These are phyloP conservation scores for Drosophila acutilabella DNA, from an alignment of 2,888 invertebrate species.

Conservation along the genomic window DNA sequence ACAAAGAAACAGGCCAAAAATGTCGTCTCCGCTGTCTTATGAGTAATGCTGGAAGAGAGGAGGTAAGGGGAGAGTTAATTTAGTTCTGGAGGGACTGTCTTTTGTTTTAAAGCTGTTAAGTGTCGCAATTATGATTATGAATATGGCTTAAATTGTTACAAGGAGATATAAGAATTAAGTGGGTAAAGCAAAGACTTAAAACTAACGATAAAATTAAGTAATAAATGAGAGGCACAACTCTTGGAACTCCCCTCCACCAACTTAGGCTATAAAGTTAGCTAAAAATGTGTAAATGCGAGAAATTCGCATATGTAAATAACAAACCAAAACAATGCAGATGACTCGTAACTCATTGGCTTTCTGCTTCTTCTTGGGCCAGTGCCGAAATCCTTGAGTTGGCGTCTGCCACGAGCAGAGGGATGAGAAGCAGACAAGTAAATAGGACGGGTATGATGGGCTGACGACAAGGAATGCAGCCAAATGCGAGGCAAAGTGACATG, in stretches of 20 bases:
- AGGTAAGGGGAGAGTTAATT: constrained; percentile 1
- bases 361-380: background rate
- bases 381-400: constrained; percentile 51
- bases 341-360: constrained; percentile 35
- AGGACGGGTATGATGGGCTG: background rate
- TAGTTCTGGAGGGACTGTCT: constrained; percentile 15
- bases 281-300: background rate
- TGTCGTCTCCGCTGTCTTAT: background rate
- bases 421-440: background rate
- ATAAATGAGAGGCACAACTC: background rate
- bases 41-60: background rate
- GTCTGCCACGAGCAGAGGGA: constrained; percentile 30
- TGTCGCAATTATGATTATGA: constrained; percentile 3
- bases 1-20: constrained; percentile 25
- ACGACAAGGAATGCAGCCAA: constrained; percentile 47
- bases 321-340: constrained; percentile 27
- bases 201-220: too few relatives aligned
- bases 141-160: background rate
- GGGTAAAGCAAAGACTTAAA: too few relatives aligned
- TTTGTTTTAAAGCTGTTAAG: constrained; percentile 18
- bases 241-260: background rate
- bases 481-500: constrained; percentile 69
- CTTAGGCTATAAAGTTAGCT: background rate
- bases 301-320: constrained; percentile 23
- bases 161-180: too few relatives aligned